These are phyloP conservation scores for Xylota sylvarum DNA, from an alignment of 2,888 invertebrate species.

Conservation along the genomic window DNA sequence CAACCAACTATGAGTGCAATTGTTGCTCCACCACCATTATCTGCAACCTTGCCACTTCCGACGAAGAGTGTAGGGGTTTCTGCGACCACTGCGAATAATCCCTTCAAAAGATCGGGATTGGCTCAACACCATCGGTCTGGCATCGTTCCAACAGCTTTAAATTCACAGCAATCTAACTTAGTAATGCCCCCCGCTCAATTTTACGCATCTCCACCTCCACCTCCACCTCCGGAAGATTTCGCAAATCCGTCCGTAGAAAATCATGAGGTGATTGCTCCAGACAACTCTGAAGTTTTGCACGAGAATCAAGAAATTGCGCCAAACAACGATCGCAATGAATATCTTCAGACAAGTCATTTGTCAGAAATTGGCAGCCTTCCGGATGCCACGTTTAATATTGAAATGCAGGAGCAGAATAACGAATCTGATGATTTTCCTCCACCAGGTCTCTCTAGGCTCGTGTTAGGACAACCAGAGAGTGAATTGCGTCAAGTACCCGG, in stretches of 20 bases:
- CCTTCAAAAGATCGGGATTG: conserved; percentile 82
- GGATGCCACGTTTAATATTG: conserved; percentile 74
- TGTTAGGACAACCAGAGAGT: conserved; percentile 88
- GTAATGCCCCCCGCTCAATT: conserved; percentile 54
- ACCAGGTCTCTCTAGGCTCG: conserved; percentile 88
- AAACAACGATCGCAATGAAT: conserved; percentile 90
- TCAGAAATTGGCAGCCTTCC: conserved; percentile 86
- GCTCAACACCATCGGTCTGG: conserved; percentile 82
- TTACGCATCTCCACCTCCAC: conserved; percentile 78
- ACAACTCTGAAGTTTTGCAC: conserved; percentile 88
- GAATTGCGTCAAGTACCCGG: conserved; percentile 86
- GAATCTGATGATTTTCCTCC: conserved; percentile 86
- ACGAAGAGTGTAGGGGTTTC: conserved; percentile 2
- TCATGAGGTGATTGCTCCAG: conserved; percentile 88
- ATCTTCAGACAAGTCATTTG: conserved; percentile 91
- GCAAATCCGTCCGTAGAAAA: conserved; percentile 83
- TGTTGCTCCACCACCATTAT: conserved; percentile 74
- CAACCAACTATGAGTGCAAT: conserved; percentile 51
- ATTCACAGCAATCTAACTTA: conserved; percentile 81
- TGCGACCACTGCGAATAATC: conserved; percentile 79
- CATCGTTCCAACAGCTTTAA: conserved; percentile 85
- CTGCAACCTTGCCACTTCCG: conserved; percentile 78
- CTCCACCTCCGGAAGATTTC: conserved; percentile 81
- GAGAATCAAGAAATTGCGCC: conserved; percentile 87
- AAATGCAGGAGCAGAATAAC: conserved; percentile 79